Evolutionary conservation across 2,113 vertebrate species (phyloP).

Genomic region (Catharus minimus): DNA sequence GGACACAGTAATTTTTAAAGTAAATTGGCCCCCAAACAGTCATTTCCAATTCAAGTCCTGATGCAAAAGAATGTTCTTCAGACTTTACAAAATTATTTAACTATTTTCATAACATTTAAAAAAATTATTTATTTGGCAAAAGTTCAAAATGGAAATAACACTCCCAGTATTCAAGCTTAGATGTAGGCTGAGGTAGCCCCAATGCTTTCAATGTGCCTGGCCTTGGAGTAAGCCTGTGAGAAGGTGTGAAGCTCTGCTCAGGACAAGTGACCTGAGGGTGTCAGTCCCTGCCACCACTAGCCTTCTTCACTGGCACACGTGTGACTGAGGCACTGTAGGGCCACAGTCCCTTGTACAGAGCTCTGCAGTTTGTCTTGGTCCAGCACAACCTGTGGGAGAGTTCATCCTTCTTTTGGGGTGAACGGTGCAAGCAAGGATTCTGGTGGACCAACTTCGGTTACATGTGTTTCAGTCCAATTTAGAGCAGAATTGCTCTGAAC

Average conservation of each 20-base stretch:
- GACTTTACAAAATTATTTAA: conserved; percentile 26
- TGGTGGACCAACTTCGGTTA: not conserved
- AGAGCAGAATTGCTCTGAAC: not conserved
- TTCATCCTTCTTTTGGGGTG: not conserved
- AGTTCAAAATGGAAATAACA: conserved; percentile 17
- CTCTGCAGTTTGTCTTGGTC: not conserved
- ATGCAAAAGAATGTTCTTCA: not conserved
- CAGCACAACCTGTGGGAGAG: not conserved
- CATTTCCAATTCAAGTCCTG: conserved; percentile 27
- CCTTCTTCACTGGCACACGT: rapidly evolving
- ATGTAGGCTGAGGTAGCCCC: not conserved
- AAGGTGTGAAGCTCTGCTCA: not conserved
- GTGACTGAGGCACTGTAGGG: rapidly evolving
- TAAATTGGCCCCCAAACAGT: not conserved
- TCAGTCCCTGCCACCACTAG: not conserved
- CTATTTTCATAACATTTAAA: conserved; percentile 20
- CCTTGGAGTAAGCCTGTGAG: not conserved
- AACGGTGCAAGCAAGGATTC: not conserved
- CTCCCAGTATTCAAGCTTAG: not conserved
- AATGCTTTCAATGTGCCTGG: not conserved
- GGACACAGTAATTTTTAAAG: conserved; percentile 2
- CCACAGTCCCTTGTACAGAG: not conserved
- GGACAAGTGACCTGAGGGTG: not conserved
- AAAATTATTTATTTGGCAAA: not conserved
- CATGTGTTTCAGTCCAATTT: not conserved